phyloP scores from a whole-genome alignment of 53 echinoderm and acorn worm genomes.

The Stichopus horrens region DNA sequence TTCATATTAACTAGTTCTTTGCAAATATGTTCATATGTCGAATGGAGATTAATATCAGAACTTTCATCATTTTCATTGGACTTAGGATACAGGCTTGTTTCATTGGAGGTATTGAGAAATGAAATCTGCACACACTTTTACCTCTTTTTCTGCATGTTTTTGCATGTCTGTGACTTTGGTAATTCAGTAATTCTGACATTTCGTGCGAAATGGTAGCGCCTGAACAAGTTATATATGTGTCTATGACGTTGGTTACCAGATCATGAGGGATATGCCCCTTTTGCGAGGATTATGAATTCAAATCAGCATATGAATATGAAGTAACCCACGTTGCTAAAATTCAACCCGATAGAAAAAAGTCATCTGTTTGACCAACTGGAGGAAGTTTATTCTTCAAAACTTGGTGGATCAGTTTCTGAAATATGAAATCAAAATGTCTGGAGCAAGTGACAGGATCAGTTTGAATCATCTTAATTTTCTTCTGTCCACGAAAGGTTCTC shows the following conservation, averaged over 20 bases:
- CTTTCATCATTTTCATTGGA: constrained; percentile 10
- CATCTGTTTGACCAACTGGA: constrained; percentile 20
- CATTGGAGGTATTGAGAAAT: too few relatives aligned
- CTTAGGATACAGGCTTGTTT: neutral
- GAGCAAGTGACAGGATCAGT: neutral
- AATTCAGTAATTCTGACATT: too few relatives aligned
- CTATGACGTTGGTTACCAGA: too few relatives aligned
- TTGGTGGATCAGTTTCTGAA: constrained; percentile 8
- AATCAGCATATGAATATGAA: constrained; percentile 21
- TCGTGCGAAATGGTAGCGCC: too few relatives aligned
- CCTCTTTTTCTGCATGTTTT: too few relatives aligned
- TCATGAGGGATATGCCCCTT: neutral
- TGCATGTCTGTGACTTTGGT: too few relatives aligned
- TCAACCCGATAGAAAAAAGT: neutral
- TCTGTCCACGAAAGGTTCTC: constrained; percentile 2
- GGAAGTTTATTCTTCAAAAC: too few relatives aligned
- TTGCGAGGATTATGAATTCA: constrained; percentile 32
- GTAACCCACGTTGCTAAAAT: neutral
- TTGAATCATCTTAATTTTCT: neutral
- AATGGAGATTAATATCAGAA: neutral
- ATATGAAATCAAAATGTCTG: neutral
- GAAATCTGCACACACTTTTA: too few relatives aligned
- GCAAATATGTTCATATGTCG: constrained; percentile 1
- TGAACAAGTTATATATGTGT: too few relatives aligned
- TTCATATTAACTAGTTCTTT: neutral